Evolutionary conservation across 37 sponge, comb jelly and placozoan species (phyloP).

Genomic region (Axinella damicornis): DNA sequence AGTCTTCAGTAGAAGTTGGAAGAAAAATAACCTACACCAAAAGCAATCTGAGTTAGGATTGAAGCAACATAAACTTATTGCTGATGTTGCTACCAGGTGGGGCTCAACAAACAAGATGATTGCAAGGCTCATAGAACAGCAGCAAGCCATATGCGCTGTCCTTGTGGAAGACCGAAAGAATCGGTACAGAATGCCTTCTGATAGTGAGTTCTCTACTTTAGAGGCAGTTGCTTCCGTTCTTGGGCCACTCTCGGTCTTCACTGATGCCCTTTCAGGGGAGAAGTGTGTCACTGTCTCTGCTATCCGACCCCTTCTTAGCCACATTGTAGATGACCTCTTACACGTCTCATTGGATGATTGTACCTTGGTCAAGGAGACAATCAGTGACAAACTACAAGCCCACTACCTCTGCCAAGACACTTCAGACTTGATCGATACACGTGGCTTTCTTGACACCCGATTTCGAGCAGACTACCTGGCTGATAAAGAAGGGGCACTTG

Average conservation of each 20-base stretch:
- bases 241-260: conserved; percentile 2
- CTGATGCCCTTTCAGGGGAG: conserved; percentile 14
- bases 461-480: neutral
- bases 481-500: too few species aligned
- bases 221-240: conserved; percentile 9
- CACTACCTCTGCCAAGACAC: neutral
- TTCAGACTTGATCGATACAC: neutral
- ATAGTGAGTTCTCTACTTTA: conserved; percentile 16
- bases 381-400: neutral
- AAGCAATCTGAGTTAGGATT: conserved; percentile 30
- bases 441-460: neutral
- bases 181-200: conserved; percentile 28
- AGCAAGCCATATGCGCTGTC: conserved; percentile 36
- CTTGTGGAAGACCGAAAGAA: conserved; percentile 21
- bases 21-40: conserved; percentile 26
- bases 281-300: conserved; percentile 12
- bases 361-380: neutral
- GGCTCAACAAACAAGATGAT: conserved; percentile 24
- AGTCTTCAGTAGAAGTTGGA: conserved; percentile 31
- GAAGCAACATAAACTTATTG: conserved; percentile 20
- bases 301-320: conserved; percentile 9
- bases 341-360: neutral
- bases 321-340: neutral
- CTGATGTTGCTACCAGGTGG: conserved; percentile 26
- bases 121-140: conserved; percentile 30